Conservation (phyloP, 1,140 invertebrate species). For the Lepidurus arcticus region DNA sequence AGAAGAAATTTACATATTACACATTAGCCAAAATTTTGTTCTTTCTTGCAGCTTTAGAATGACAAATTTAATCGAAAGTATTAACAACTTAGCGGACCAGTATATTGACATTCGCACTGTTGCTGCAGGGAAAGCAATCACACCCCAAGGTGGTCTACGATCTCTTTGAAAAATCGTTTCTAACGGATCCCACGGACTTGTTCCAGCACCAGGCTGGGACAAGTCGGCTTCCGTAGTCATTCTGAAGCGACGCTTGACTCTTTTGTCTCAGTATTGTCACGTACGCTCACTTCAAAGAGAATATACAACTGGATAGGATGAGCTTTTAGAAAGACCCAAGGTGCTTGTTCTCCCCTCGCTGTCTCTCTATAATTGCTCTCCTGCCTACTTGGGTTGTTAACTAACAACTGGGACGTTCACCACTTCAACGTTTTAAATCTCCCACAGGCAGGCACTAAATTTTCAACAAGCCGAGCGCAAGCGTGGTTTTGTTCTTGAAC, state of each 20-base stretch:
- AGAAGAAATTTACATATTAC: constrained; percentile 27
- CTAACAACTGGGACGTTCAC: background rate
- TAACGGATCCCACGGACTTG: background rate
- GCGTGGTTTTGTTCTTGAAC: background rate
- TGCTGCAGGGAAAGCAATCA: constrained; percentile 26
- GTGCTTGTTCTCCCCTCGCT: background rate
- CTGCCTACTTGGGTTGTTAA: background rate
- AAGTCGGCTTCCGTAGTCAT: background rate
- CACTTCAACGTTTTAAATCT: background rate
- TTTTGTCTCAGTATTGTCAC: background rate
- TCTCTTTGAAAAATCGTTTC: background rate
- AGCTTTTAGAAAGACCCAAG: constrained; percentile 10
- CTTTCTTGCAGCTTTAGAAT: constrained; percentile 25
- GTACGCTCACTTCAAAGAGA: background rate
- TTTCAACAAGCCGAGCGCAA: background rate
- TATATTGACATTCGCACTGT: constrained; percentile 32
- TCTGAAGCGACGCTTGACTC: background rate
- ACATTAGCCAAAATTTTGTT: background rate
- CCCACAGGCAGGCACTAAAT: background rate
- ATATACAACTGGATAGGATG: background rate
- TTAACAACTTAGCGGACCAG: constrained; percentile 26
- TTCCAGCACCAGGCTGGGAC: background rate
- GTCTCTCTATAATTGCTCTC: background rate
- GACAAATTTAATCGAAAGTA: background rate
- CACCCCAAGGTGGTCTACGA: background rate